Conservation (phyloP, 2,797 vertebrate species). For the Gephyroberyx darwinii region DNA sequence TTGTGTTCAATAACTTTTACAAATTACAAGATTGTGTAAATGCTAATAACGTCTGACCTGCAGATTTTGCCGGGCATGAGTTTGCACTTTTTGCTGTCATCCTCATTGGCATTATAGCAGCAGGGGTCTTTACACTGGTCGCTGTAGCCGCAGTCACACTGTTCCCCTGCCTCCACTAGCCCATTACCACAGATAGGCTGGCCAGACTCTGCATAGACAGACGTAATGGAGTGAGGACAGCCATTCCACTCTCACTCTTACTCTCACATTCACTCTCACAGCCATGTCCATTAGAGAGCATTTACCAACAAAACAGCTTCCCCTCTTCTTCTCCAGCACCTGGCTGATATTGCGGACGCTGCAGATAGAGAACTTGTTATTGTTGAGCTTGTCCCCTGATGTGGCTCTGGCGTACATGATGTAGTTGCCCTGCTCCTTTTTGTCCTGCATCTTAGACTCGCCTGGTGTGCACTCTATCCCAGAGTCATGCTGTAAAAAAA, state of each 20-base stretch:
- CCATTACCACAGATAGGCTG: conserved; percentile 98
- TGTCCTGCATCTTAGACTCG: conserved; percentile 87
- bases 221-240: conserved; percentile 33
- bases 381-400: conserved; percentile 95
- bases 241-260: background rate
- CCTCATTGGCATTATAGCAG: conserved; percentile 88
- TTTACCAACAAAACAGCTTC: conserved; percentile 93
- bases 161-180: conserved; percentile 90
- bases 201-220: conserved; percentile 87
- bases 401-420: conserved; percentile 99
- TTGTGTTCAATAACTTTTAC: background rate
- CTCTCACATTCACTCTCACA: background rate
- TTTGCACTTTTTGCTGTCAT: conserved; percentile 87
- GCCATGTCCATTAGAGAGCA: conserved; percentile 21
- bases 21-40: background rate
- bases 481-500: conserved; percentile 90
- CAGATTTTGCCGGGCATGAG: conserved; percentile 84
- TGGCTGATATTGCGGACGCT: conserved; percentile 94
- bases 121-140: conserved; percentile 93
- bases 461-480: conserved; percentile 95
- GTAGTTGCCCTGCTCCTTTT: conserved; percentile 94
- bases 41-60: conserved; percentile 81
- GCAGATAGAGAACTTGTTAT: conserved; percentile 96
- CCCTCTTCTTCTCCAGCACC: conserved; percentile 91
- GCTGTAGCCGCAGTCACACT: conserved; percentile 96